phyloP scores from a whole-genome alignment of 2,797 vertebrate genomes.

The Austrolebias charrua region DNA sequence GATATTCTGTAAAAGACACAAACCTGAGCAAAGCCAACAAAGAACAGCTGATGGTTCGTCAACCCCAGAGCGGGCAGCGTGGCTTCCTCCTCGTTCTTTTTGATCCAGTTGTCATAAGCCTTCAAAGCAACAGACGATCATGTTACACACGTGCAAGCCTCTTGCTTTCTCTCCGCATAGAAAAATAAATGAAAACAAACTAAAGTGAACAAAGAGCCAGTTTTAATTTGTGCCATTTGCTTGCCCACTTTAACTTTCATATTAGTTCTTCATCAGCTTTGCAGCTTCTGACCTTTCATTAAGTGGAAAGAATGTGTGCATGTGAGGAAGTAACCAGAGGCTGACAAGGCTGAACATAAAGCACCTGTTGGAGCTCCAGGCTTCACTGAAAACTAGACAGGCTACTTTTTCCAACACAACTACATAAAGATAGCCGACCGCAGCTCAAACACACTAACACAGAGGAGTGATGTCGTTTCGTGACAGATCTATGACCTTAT shows the following conservation, averaged over 20 bases:
- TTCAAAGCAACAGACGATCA: conserved; percentile 66
- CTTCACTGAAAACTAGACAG: conserved; percentile 57
- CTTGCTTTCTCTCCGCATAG: conserved; percentile 1
- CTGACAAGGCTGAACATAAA: conserved; percentile 44
- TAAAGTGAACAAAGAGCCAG: not conserved
- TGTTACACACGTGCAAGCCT: conserved; percentile 44
- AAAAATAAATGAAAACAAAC: not conserved
- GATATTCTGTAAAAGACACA: conserved; percentile 37
- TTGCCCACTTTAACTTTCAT: conserved; percentile 25
- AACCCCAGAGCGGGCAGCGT: conserved; percentile 87
- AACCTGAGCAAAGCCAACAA: conserved; percentile 96
- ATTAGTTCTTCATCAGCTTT: conserved; percentile 53
- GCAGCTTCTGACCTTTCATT: conserved; percentile 72
- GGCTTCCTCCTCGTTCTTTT: conserved; percentile 88
- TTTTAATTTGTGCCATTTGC: not conserved
- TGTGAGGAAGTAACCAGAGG: conserved; percentile 64
- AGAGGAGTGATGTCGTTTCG: conserved; percentile 12
- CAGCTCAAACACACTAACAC: conserved; percentile 19
- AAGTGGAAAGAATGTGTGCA: conserved; percentile 75
- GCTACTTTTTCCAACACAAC: conserved; percentile 64
- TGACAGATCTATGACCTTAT: conserved; percentile 18
- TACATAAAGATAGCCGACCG: conserved; percentile 31
- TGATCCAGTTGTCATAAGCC: conserved; percentile 95
- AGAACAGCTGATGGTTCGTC: conserved; percentile 96
- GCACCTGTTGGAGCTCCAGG: conserved; percentile 73